These are phyloP conservation scores for Chaenodraco wilsoni DNA, from an alignment of 2,797 vertebrate species.

Conservation along the genomic window DNA sequence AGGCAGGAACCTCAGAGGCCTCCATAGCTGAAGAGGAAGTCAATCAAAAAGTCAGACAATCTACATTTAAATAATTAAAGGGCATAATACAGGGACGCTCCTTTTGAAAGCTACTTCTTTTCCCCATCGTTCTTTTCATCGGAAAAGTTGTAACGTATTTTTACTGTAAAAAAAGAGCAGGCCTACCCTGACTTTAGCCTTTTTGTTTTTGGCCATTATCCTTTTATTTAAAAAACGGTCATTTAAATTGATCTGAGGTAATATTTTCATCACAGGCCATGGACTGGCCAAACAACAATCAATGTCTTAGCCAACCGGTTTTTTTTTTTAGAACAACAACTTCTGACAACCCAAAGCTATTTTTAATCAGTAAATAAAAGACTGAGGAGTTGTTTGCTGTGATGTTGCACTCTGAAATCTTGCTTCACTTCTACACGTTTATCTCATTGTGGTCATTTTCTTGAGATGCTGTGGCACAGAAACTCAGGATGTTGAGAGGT, in stretches of 20 bases:
- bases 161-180: not conserved
- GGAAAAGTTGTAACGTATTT: not conserved
- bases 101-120: not conserved
- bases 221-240: not conserved
- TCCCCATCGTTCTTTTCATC: not conserved
- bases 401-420: not conserved
- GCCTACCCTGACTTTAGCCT: not conserved
- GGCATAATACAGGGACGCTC: too few species aligned
- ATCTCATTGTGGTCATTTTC: not conserved
- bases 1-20: conserved; percentile 37
- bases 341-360: too few species aligned
- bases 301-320: not conserved
- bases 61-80: not conserved
- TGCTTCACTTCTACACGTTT: not conserved
- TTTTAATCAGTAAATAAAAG: not conserved
- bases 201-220: not conserved
- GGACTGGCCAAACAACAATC: not conserved
- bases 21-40: conserved; percentile 62
- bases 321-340: not conserved
- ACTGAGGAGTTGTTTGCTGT: not conserved
- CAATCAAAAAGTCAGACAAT: not conserved
- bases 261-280: too few species aligned
- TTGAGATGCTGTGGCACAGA: not conserved
- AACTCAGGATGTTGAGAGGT: not conserved
- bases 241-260: not conserved